These are phyloP conservation scores for Geotrypetes seraphini DNA, from an alignment of 2,797 vertebrate species.

Conservation along the genomic window DNA sequence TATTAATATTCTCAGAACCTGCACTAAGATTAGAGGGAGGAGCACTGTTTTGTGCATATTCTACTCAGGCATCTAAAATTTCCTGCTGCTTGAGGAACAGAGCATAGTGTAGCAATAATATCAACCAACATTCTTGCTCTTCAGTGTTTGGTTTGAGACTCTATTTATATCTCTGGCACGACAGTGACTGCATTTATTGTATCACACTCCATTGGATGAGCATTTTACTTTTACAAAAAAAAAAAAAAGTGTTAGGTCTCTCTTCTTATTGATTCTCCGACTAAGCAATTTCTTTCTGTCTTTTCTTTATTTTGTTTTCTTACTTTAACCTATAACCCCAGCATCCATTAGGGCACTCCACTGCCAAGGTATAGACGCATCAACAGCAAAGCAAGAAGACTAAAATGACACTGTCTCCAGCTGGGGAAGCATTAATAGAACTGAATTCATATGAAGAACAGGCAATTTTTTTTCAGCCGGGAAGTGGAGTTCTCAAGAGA, in stretches of 20 bases:
- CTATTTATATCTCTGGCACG: conserved; percentile 23
- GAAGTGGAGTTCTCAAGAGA: conserved; percentile 56
- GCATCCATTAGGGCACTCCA: conserved; percentile 51
- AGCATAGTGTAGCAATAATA: conserved; percentile 1
- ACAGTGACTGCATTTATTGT: conserved; percentile 21
- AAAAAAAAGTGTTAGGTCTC: conserved; percentile 31
- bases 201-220: conserved; percentile 29
- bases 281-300: conserved; percentile 43
- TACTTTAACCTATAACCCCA: conserved; percentile 45
- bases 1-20: too few relatives aligned
- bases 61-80: too few relatives aligned
- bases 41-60: too few relatives aligned
- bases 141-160: conserved; percentile 5
- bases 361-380: conserved; percentile 51
- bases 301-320: conserved; percentile 39
- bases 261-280: conserved; percentile 42
- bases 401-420: conserved; percentile 56
- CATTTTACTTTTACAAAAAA: conserved; percentile 30
- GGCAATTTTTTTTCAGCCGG: conserved; percentile 57
- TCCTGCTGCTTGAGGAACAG: too few relatives aligned
- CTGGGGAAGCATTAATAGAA: conserved; percentile 54
- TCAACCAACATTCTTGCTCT: conserved; percentile 18
- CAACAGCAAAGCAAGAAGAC: conserved; percentile 44
- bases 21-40: too few relatives aligned
- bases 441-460: conserved; percentile 55